A percentile compares a stretch with the other conserved stretches of the same genome.
These are phyloP conservation scores for Andrena bicolor DNA, from an alignment of 2,888 invertebrate species.

Conservation along the genomic window DNA sequence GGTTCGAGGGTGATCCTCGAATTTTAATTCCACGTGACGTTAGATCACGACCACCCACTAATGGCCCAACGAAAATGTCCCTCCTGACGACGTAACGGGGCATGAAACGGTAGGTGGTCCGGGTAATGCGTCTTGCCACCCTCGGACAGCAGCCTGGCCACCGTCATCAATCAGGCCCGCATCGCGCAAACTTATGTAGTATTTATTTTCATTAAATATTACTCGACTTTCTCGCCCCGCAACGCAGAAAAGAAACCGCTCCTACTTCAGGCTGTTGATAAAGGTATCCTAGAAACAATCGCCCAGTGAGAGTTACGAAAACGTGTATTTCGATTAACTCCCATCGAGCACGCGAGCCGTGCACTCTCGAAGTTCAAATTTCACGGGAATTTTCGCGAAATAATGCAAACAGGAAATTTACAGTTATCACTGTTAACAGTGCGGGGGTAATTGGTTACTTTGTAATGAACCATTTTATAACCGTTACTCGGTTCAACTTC, in stretches of 20 bases:
- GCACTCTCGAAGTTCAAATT: not conserved
- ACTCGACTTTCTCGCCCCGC: conserved; percentile 24
- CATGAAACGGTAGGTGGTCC: conserved; percentile 74
- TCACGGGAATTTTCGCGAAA: not conserved
- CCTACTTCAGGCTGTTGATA: not conserved
- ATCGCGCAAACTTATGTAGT: conserved; percentile 83
- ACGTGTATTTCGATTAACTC: not conserved
- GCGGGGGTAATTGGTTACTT: conserved; percentile 15
- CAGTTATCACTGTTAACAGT: conserved; percentile 2
- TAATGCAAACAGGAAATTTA: not conserved
- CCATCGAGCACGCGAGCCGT: not conserved
- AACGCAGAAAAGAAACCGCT: not conserved
- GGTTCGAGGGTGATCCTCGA: conserved; percentile 22
- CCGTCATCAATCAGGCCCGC: conserved; percentile 83
- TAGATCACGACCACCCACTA: conserved; percentile 67
- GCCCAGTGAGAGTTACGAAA: not conserved
- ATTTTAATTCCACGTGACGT: conserved; percentile 65
- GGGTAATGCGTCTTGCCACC: conserved; percentile 84
- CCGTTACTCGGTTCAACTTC: conserved; percentile 2
- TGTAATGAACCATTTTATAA: conserved; percentile 19
- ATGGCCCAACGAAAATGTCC: conserved; percentile 71
- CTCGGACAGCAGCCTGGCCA: conserved; percentile 78
- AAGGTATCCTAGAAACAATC: not conserved
- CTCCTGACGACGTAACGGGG: conserved; percentile 68
- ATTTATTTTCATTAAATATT: conserved; percentile 84